phyloP scores from a whole-genome alignment of 2,797 vertebrate species.

The Gymnocypris eckloni region DNA sequence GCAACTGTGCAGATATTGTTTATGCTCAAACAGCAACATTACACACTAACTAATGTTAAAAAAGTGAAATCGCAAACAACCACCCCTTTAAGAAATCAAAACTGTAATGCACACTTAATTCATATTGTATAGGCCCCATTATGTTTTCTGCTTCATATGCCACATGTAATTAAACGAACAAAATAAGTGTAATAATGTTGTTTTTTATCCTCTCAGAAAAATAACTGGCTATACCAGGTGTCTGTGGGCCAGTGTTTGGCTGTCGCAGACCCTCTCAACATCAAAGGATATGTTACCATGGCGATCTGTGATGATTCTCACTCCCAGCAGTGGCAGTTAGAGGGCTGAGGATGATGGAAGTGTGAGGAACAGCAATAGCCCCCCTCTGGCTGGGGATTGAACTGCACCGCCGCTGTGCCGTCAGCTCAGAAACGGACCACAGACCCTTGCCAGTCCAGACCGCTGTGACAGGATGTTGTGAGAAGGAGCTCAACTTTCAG shows the following conservation, averaged over 20 bases:
- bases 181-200: background rate
- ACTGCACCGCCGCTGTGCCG: background rate
- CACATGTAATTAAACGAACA: background rate
- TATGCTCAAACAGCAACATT: no score
- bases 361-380: background rate
- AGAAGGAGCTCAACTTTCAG: background rate
- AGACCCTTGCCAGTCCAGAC: background rate
- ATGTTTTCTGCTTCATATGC: background rate
- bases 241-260: constrained; percentile 94
- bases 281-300: constrained; percentile 88
- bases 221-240: constrained; percentile 91
- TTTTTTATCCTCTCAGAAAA: constrained; percentile 77
- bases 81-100: background rate
- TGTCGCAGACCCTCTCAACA: constrained; percentile 76
- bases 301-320: constrained; percentile 90
- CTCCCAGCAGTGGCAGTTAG: constrained; percentile 89
- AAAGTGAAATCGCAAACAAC: no score
- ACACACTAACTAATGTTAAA: no score
- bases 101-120: background rate
- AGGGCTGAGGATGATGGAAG: constrained; percentile 73
- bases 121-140: background rate
- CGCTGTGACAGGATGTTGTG: background rate
- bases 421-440: background rate
- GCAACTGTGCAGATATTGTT: no score
- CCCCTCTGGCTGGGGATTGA: constrained; percentile 22